Base-by-base conservation (phyloP, 35 echinoderm and acorn worm genomes). In the Nesometra sesokonis region DNA sequence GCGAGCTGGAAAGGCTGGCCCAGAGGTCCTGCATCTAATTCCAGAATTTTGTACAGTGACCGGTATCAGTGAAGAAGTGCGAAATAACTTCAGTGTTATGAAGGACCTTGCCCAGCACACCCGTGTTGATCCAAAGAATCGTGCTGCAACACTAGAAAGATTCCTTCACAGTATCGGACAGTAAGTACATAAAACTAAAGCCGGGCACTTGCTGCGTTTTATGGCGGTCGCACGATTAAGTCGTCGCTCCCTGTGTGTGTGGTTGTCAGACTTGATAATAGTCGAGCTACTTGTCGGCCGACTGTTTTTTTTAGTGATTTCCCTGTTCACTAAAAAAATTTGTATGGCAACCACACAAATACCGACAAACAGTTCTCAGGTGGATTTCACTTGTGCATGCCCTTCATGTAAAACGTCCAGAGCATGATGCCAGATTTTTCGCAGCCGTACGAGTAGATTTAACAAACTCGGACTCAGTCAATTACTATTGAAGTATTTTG, bases 31-130 rank as follows among this genome's bases (percentile, higher is more conserved):
- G 2, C 36, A 83, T 2, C 84, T 97, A 0, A 84, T 92, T 29
- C 95, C 95, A 17, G 95, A 97, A 80, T 87, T 97, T 9, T 97
- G 95, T 37, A 86, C 88, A 30, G 34, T 93, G 86, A 97, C 95
- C 13, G 95, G 95, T 17, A 81, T 97, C 11, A 91, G 82, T 23
- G 95, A 97, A n/a, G 95, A 93, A 5, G 86, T 89, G 21, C 82
- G 95, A 0, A 52, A 46, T 17, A 83, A 97, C 40, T 97, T 97
- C 84, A 39, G 57, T 17, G 85, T 97, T 35, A 97, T 97, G 95
- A 93, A 91, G 35, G 95, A 97, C 84, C 35, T 97, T 34, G 95
- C 86, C 7, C 32, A 36, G 17, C 89, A 93, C 77, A 97, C 95
- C 0, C 77, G 95, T 36, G 86, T 97, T n/a, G 43, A 30, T 30